Evolutionary conservation across 1,140 invertebrate genomes (phyloP).

Genomic region (Zaprionus inermis): DNA sequence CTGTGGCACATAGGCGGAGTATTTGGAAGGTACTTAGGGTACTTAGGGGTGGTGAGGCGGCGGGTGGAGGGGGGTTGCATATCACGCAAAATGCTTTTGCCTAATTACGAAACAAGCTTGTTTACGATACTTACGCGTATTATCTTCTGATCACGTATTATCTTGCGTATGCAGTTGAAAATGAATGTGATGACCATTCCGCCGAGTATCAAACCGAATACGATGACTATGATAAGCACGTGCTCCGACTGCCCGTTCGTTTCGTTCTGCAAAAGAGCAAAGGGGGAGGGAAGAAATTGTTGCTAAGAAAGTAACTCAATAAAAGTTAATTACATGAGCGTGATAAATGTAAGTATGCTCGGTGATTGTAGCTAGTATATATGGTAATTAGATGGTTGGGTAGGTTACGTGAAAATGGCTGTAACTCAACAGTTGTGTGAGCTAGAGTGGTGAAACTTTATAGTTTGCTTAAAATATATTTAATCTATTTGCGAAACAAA

Average conservation of each 20-base stretch:
- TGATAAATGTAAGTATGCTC: not conserved
- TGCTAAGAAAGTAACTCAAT: not conserved
- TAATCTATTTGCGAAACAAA: not conserved
- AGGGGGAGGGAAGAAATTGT: no score
- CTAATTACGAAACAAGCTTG: conserved; percentile 31
- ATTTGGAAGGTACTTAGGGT: no score
- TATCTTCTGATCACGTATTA: conserved; percentile 92
- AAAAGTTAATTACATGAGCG: not conserved
- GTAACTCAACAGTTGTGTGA: not conserved
- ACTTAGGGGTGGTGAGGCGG: not conserved
- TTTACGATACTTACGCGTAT: conserved; percentile 88
- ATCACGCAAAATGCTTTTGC: conserved; percentile 14
- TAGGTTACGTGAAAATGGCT: not conserved
- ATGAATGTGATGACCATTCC: conserved; percentile 94
- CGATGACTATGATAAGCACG: conserved; percentile 94
- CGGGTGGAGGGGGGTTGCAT: not conserved
- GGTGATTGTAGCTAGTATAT: not conserved
- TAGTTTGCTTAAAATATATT: not conserved
- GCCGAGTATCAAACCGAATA: conserved; percentile 93
- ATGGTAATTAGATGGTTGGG: not conserved
- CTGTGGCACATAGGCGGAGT: not conserved
- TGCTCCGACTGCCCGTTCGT: conserved; percentile 85
- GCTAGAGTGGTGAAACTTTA: not conserved
- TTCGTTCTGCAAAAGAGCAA: conserved; percentile 63
- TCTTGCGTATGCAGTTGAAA: conserved; percentile 93